A percentile compares a stretch with the other conserved stretches of the same genome.
These are phyloP conservation scores for Colletes latitarsis DNA, from an alignment of 1,140 invertebrate genomes.

Conservation along the genomic window DNA sequence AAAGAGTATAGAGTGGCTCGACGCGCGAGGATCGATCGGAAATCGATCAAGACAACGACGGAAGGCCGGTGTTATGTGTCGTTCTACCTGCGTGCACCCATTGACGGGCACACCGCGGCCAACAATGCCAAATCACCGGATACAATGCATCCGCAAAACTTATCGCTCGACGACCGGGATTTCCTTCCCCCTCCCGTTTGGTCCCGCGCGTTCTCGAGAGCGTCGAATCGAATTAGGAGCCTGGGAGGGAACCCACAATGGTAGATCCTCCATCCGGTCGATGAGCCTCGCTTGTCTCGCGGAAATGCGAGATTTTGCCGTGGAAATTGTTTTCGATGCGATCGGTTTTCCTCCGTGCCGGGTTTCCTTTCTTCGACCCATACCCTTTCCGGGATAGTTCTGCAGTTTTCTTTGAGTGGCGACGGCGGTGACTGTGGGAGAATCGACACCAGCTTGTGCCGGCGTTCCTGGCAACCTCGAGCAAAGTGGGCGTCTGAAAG, in stretches of 20 bases:
- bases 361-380: conserved; percentile 4
- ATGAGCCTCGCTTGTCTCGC: conserved; percentile 25
- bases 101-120: conserved; percentile 42
- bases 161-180: conserved; percentile 62
- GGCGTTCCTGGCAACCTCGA: neutral
- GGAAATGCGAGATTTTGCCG: conserved; percentile 31
- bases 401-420: neutral
- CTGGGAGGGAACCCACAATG: conserved; percentile 7
- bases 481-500: neutral
- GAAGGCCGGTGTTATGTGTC: conserved; percentile 27
- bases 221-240: conserved; percentile 49
- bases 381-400: neutral
- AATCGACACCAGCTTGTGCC: neutral
- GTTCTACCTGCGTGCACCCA: conserved; percentile 66
- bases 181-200: conserved; percentile 42
- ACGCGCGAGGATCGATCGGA: conserved; percentile 47
- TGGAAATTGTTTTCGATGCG: neutral
- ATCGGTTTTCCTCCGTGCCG: neutral
- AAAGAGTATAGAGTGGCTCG: neutral
- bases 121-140: conserved; percentile 68
- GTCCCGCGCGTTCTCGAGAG: neutral
- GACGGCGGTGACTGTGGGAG: neutral
- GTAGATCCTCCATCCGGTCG: conserved; percentile 21
- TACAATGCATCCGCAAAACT: conserved; percentile 67
- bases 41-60: conserved; percentile 37